These are phyloP conservation scores for Iguana delicatissima DNA, from an alignment of 2,797 vertebrate genomes.

Conservation along the genomic window DNA sequence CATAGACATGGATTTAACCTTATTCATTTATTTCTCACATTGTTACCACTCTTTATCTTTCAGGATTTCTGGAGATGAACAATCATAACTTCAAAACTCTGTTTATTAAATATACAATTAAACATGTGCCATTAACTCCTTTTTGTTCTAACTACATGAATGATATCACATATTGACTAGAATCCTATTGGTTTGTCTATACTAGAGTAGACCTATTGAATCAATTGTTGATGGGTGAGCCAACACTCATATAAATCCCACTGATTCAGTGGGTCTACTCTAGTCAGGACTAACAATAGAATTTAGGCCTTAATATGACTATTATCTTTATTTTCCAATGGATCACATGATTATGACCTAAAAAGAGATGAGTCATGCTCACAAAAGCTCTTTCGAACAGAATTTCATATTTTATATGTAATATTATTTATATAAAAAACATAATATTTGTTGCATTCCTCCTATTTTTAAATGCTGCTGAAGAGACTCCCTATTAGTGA, in stretches of 20 bases:
- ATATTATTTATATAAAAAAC: neutral
- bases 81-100: neutral
- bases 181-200: too few species aligned
- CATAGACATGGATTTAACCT: too few species aligned
- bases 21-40: too few species aligned
- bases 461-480: slow-evolving; percentile 3
- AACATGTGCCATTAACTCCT: too few species aligned
- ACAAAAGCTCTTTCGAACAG: neutral
- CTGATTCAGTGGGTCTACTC: too few species aligned
- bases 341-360: neutral
- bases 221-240: too few species aligned
- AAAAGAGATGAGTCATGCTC: neutral
- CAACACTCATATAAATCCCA: too few species aligned
- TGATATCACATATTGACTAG: too few species aligned
- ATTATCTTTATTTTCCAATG: neutral
- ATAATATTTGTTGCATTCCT: neutral
- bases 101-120: neutral
- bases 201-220: too few species aligned
- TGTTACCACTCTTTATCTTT: neutral
- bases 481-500: slow-evolving; percentile 46
- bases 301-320: neutral
- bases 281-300: too few species aligned
- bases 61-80: neutral
- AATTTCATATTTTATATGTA: too few species aligned
- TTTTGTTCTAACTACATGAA: too few species aligned